Evolutionary conservation across 2,888 invertebrate genomes (phyloP).

Genomic region (Eristalis intricaria): DNA sequence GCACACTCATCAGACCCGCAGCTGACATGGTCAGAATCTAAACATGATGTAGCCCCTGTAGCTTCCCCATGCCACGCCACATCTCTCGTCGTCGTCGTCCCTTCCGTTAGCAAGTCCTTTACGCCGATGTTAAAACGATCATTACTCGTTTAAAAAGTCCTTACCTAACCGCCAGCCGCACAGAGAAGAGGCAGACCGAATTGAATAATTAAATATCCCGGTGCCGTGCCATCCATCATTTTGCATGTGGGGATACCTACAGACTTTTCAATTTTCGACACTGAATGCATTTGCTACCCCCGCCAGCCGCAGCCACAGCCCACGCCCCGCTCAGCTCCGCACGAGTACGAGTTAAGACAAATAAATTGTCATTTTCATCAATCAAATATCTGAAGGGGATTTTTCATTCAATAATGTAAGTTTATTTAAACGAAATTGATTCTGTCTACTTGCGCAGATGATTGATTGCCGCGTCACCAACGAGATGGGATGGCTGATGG

Average conservation of each 20-base stretch:
- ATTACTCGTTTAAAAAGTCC: slow-evolving; percentile 61
- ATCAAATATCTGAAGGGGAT: slow-evolving; percentile 68
- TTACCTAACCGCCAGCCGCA: slow-evolving; percentile 25
- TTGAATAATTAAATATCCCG: slow-evolving; percentile 59
- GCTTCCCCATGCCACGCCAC: not conserved
- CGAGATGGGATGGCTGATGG: slow-evolving; percentile 5
- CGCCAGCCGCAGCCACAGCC: not conserved
- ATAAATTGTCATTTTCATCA: slow-evolving; percentile 72
- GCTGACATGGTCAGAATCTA: slow-evolving; percentile 21
- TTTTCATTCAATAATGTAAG: slow-evolving; percentile 67
- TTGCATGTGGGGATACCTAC: slow-evolving; percentile 7
- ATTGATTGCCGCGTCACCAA: slow-evolving; percentile 59
- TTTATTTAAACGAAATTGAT: slow-evolving; percentile 70
- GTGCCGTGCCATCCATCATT: slow-evolving; percentile 58
- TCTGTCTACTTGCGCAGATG: slow-evolving; percentile 64
- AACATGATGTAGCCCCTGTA: slow-evolving; percentile 1
- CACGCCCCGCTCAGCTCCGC: not conserved
- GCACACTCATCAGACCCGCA: not conserved
- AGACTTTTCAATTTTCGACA: slow-evolving; percentile 55
- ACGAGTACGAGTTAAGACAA: slow-evolving; percentile 49
- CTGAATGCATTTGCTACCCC: slow-evolving; percentile 30
- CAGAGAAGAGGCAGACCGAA: slow-evolving; percentile 21
- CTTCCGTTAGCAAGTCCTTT: slow-evolving; percentile 18
- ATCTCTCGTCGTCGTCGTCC: not conserved
- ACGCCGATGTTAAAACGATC: slow-evolving; percentile 53